These are phyloP conservation scores for Poicephalus gulielmi DNA, from an alignment of 2,113 vertebrate species.

Conservation along the genomic window DNA sequence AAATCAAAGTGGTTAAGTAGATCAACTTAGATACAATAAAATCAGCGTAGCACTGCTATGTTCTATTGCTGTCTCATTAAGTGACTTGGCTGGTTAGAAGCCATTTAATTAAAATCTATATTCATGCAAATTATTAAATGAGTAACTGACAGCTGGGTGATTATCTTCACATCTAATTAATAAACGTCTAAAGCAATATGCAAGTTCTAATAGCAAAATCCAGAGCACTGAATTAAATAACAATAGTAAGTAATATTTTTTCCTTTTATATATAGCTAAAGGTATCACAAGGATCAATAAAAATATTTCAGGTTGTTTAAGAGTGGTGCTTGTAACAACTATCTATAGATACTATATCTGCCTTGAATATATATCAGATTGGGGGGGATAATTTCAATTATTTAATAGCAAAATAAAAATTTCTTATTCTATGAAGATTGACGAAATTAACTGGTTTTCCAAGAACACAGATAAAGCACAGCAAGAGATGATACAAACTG, in stretches of 20 bases:
- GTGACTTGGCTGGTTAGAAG: not conserved
- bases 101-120: conserved; percentile 6
- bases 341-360: not conserved
- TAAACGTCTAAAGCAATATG: not conserved
- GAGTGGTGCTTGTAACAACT: not conserved
- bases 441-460: not conserved
- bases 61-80: not conserved
- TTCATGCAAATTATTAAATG: not conserved
- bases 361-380: not conserved
- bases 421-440: not conserved
- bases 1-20: not conserved
- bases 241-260: not conserved
- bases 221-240: not conserved
- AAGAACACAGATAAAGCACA: not conserved
- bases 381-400: not conserved
- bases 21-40: not conserved
- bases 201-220: not conserved
- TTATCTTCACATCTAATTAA: conserved; percentile 24
- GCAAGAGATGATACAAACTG: not conserved
- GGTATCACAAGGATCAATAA: not conserved
- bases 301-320: not conserved
- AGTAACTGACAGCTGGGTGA: not conserved
- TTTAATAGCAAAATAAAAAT: not conserved
- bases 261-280: not conserved
- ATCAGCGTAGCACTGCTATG: not conserved